Evolutionary conservation across 2,797 vertebrate species (phyloP), one percentile per base, ranked within the genome.

Genomic region (Lycodopsis pacificus): DNA sequence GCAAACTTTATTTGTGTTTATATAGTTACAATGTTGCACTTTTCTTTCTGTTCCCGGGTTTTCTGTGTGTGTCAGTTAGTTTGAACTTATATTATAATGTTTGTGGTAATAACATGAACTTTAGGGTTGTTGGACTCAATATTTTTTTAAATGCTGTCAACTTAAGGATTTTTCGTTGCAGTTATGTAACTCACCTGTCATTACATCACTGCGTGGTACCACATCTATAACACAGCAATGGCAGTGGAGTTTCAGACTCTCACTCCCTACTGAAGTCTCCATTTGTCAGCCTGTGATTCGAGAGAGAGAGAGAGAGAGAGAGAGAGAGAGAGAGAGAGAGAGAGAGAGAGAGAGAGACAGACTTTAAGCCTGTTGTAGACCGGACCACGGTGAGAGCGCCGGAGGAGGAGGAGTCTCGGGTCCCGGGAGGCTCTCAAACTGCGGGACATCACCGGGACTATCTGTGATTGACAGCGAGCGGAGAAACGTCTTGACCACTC

Each of bases 341-440:
- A 42, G 59, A 12, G 30, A 13, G 57, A 12, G 22, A 8, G 58
- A 59, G 48, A 5, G 48, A 22, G 68, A 54, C 42, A 0, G 63
- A 49, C 54, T 61, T 49, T 22, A 62, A 51, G 53, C 40, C 27
- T 32, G 71, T 72, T 56, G 64, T 48, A 34, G 62, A 57, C 76
- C 73, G 25, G 34, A 65, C 36, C 84, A 87, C 84, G 77, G 82
- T 85, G 77, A 82, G 84, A 71, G 80, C 79, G 74, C 75, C 61
- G 83, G 58, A 54, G 73, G 78, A 73, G 81, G 78, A 86, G 88
- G 82, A 83, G 76, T 79, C 77, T 79, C 44, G 40, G 65, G 77
- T 79, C 77, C 87, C 71, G 82, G 86, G 84, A 82, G 78, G n/a
- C 73, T 80, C 76, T 86, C 49, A 62, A 66, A 71, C 73, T 82